Evolutionary conservation across 2,113 vertebrate genomes (phyloP).

Genomic region (Corythaixoides concolor): DNA sequence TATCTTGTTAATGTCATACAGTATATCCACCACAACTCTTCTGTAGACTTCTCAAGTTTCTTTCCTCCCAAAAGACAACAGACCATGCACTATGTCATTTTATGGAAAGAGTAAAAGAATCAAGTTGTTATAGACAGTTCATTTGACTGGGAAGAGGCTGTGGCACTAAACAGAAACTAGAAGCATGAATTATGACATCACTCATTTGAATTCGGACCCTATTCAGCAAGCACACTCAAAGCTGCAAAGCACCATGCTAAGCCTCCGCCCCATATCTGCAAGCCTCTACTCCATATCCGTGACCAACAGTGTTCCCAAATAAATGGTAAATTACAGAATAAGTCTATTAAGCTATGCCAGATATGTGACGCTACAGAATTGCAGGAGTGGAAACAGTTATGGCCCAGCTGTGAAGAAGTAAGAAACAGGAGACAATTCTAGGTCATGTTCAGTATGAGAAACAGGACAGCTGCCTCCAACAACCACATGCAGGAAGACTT

Average conservation of each 20-base stretch:
- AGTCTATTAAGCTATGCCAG: background rate
- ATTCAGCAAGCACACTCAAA: background rate
- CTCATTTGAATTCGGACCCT: background rate
- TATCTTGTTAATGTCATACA: background rate
- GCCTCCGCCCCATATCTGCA: background rate
- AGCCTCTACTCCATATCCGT: fast-evolving
- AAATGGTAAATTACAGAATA: background rate
- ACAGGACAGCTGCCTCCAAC: background rate
- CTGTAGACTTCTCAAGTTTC: background rate
- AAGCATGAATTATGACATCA: background rate
- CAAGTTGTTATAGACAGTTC: background rate
- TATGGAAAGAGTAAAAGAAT: background rate
- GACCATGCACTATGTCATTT: background rate
- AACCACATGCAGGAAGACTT: background rate
- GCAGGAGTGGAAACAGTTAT: background rate
- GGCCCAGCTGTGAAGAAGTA: background rate
- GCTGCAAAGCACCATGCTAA: background rate
- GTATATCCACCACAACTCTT: background rate
- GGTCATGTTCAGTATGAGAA: background rate
- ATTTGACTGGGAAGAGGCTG: background rate
- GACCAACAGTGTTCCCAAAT: background rate
- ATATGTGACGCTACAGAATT: background rate
- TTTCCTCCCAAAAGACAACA: background rate
- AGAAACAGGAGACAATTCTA: background rate
- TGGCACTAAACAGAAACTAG: background rate